Base-by-base conservation (phyloP, 2,797 vertebrate genomes). In the Chaunax sp. region DNA sequence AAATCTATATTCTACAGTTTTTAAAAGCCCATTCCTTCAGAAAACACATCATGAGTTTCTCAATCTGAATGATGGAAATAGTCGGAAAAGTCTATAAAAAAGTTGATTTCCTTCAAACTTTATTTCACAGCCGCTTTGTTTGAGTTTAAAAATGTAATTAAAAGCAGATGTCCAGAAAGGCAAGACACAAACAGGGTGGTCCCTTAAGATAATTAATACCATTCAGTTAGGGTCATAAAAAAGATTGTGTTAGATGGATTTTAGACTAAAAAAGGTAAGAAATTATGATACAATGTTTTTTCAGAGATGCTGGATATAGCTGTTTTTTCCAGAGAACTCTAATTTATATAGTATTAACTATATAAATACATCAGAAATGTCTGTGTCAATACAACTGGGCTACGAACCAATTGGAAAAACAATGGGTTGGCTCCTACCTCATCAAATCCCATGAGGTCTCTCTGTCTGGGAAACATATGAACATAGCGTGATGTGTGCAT, bases 401-500 rank as follows among this genome's bases (percentile, higher is more conserved):
- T 10, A 35, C 33, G 12, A 35, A 1, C 6, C 33, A 35, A 35
- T 11, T 35, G 12, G 8, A 35, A 35, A 7, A 40, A 14, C 38
- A 40, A 6, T 3, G 38, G 38, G 38, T 40, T 16, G 38, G 41
- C 4, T 71, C 64, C 91, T 83, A 97, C 97, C 93, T 99, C 98
- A 84, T 97, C 94, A 77, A 98, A 99, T 20, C 95, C 95, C 93
- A 99, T 94, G 79, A 97, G 96, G 40, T 95, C 96, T 49, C 94
- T 95, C 0, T 91, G 92, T 76, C 93, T 97, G 3, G 93, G 93
- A 28, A 92, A 92, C 73, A 92, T 75, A 33, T 94, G 94, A 75
- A 96, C 85, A 25, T 95, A 90, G 30, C 77, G 90, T 5, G 97
- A 98, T n/a, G 93, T 82, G 26, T 81, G 44, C 96, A 99, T 98